A percentile compares a stretch with the other conserved stretches of the same genome.
Evolutionary conservation across 2,113 vertebrate genomes (phyloP).

Genomic region (Mohoua ochrocephala): DNA sequence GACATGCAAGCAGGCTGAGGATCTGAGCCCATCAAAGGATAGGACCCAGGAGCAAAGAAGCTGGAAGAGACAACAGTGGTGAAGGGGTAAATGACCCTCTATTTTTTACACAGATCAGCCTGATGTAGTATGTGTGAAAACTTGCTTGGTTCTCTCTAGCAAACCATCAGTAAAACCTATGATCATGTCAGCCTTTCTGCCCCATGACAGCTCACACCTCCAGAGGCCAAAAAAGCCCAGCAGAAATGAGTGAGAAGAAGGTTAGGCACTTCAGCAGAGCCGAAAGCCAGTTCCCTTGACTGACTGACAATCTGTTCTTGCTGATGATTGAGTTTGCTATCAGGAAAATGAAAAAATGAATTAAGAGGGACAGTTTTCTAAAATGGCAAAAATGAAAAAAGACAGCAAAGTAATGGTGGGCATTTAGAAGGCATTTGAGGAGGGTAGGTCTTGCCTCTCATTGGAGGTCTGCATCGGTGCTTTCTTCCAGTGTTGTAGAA

Average conservation of each 20-base stretch:
- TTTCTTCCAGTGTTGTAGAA: not conserved
- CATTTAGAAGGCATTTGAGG: not conserved
- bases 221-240: not conserved
- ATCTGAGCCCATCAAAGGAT: not conserved
- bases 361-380: not conserved
- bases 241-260: not conserved
- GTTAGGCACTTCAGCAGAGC: not conserved
- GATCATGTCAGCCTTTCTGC: fast-evolving
- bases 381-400: not conserved
- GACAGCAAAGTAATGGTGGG: not conserved
- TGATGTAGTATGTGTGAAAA: not conserved
- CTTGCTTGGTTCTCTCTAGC: not conserved
- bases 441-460: fast-evolving
- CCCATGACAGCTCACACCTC: not conserved
- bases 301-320: not conserved
- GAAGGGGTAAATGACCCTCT: not conserved
- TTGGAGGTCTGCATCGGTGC: not conserved
- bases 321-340: not conserved
- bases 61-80: not conserved
- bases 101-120: not conserved
- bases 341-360: not conserved
- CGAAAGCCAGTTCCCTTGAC: not conserved
- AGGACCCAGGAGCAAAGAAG: not conserved
- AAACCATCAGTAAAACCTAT: not conserved
- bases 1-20: not conserved